Evolutionary conservation across 2,113 vertebrate species (phyloP), one percentile per base, ranked within the genome.

Genomic region (Etheostoma cragini): DNA sequence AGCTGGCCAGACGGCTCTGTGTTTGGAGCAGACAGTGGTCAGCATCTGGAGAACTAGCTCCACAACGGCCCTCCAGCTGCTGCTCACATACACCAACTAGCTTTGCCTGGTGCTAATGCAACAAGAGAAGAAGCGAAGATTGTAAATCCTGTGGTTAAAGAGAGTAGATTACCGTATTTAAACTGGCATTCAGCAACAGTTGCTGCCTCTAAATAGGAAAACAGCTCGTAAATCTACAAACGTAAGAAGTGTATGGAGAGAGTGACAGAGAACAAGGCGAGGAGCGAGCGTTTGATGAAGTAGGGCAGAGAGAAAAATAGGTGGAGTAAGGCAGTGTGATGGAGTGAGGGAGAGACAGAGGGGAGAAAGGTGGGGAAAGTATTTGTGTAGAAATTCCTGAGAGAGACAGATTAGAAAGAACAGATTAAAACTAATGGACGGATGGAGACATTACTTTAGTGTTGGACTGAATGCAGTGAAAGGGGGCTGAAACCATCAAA

Each of bases 41-140:
- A 91, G 82, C 94, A 91, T 92, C 92, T 95, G 93, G 91, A 93
- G 82, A 93, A 91, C 73, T 73, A 69, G 77, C 81, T 68, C 22
- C 74, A 63, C 73, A 30, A 57, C 5, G 30, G 68, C 68, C 63
- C 49, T 68, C 45, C 70, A 63, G 63, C 63, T 81, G 54, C 65
- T 83, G 47, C 65, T 81, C 72, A 64, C 54, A 68, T 61, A 64
- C 73, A 35, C 56, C 56, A 45, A 53, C 49, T 17, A 74, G 26
- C 57, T 76, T 26, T 63, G 14, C 24, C 57, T 65, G 56, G 33
- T 62, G 80, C 42, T 45, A 66, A 57, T 71, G 64, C 26, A 75
- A 42, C 38, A 58, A 62, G 46, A 64, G 60, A 58, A 50, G 57
- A 38, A n/a, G 33, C 45, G n/a, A 42, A 17, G 64, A 50, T 8